phyloP scores from a whole-genome alignment of 1,140 invertebrate genomes.

The Teleogryllus occipitalis region DNA sequence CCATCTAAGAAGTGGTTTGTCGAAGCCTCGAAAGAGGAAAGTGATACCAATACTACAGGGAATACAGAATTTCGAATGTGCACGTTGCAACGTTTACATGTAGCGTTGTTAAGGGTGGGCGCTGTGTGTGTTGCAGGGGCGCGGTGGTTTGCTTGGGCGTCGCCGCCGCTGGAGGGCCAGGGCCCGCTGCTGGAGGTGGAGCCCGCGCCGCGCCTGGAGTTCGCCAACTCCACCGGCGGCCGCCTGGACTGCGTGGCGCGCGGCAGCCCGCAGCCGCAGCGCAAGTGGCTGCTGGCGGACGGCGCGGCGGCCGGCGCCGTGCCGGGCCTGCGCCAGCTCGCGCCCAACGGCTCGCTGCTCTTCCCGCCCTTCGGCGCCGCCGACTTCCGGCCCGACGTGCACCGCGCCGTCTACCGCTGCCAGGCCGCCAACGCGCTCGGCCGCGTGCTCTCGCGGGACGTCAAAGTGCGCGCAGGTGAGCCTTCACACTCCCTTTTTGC shows the following conservation, averaged over 20 bases:
- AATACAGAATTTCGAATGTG: too few species aligned
- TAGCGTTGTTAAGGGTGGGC: background rate
- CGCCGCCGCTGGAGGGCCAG: conserved; percentile 26
- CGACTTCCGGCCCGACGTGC: conserved; percentile 38
- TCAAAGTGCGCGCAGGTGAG: conserved; percentile 54
- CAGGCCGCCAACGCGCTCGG: conserved; percentile 37
- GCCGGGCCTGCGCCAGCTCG: conserved; percentile 33
- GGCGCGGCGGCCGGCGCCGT: conserved; percentile 34
- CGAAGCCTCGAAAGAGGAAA: too few species aligned
- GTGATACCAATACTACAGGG: too few species aligned
- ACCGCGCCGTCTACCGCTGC: conserved; percentile 41
- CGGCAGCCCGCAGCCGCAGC: conserved; percentile 33
- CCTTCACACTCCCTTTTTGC: background rate
- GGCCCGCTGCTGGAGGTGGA: conserved; percentile 37
- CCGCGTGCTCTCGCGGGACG: conserved; percentile 42
- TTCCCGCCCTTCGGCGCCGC: conserved; percentile 40
- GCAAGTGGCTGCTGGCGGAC: conserved; percentile 34
- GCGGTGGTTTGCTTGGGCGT: conserved; percentile 17
- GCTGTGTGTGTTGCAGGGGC: background rate
- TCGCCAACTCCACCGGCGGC: conserved; percentile 35
- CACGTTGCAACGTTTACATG: too few species aligned
- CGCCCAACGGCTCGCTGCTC: conserved; percentile 35
- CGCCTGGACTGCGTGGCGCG: conserved; percentile 36
- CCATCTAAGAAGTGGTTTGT: too few species aligned
- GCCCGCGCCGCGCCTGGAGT: conserved; percentile 34